phyloP scores from a whole-genome alignment of 2,113 vertebrate species.

The Syrrhaptes paradoxus region DNA sequence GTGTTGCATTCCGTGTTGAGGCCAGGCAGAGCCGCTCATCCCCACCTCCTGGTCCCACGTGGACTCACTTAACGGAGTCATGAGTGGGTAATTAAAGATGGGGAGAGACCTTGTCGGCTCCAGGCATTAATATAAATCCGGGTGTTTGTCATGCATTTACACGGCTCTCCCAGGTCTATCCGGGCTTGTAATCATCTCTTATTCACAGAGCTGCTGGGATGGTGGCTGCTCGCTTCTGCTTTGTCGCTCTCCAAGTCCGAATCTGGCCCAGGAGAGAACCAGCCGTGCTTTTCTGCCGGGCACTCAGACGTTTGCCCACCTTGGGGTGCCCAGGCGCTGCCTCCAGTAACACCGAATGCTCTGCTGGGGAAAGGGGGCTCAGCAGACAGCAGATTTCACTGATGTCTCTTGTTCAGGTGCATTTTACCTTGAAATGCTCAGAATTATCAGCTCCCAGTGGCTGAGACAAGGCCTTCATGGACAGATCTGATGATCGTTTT shows the following conservation, averaged over 20 bases:
- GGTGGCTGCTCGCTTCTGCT: background rate
- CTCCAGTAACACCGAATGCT: background rate
- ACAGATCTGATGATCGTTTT: background rate
- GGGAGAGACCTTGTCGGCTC: slow-evolving; percentile 45
- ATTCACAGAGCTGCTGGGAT: background rate
- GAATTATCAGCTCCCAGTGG: background rate
- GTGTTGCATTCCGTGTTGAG: background rate
- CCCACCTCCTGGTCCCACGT: slow-evolving; percentile 7
- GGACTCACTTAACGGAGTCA: slow-evolving; percentile 13
- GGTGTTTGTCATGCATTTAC: slow-evolving; percentile 25
- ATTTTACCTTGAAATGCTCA: background rate
- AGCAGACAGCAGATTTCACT: background rate
- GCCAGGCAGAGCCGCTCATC: slow-evolving; percentile 34
- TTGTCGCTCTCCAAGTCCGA: background rate
- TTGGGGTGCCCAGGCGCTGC: background rate
- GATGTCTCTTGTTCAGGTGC: background rate
- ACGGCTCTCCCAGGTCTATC: background rate
- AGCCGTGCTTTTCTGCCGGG: background rate
- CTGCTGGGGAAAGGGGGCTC: background rate
- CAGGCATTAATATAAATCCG: slow-evolving; percentile 46
- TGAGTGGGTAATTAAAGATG: slow-evolving; percentile 53
- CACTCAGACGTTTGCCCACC: background rate
- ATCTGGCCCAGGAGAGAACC: background rate
- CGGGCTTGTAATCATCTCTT: background rate
- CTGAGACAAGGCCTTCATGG: background rate